Evolutionary conservation across 2,888 invertebrate genomes (phyloP).

Genomic region (Pantelozetes paolii): DNA sequence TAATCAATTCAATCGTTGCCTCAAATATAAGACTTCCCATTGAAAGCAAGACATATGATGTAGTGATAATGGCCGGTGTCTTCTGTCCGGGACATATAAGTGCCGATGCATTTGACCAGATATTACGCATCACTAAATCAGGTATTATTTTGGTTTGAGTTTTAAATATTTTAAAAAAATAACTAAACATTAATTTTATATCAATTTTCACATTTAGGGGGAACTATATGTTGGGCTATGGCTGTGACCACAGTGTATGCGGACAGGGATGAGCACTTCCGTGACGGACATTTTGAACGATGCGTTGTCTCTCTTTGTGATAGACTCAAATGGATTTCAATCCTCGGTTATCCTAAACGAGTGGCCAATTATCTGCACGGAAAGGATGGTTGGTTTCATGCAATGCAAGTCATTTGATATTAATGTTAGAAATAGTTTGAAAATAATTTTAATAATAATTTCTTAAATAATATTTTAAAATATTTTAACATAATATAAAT

Average conservation of each 20-base stretch:
- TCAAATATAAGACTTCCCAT: conserved; percentile 32
- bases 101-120: conserved; percentile 5
- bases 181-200: background rate
- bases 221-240: conserved; percentile 39
- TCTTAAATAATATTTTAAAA: background rate
- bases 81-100: conserved; percentile 36
- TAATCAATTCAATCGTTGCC: conserved; percentile 9
- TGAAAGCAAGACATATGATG: conserved; percentile 31
- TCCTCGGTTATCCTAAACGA: conserved; percentile 32
- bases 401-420: conserved; percentile 36
- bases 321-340: conserved; percentile 17
- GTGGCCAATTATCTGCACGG: conserved; percentile 29
- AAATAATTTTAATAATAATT: background rate
- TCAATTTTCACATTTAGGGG: conserved; percentile 2
- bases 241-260: conserved; percentile 21
- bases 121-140: background rate
- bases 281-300: conserved; percentile 18
- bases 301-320: conserved; percentile 19
- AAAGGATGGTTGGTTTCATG: conserved; percentile 26
- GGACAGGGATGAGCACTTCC: conserved; percentile 31
- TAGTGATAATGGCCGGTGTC: conserved; percentile 34
- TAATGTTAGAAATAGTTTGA: background rate
- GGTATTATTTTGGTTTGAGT: background rate
- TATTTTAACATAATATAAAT: background rate
- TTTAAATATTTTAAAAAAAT: background rate